A percentile compares a stretch with the other conserved stretches of the same genome.
phyloP scores from a whole-genome alignment of 2,797 vertebrate genomes.

The Phataginus tetradactyla region DNA sequence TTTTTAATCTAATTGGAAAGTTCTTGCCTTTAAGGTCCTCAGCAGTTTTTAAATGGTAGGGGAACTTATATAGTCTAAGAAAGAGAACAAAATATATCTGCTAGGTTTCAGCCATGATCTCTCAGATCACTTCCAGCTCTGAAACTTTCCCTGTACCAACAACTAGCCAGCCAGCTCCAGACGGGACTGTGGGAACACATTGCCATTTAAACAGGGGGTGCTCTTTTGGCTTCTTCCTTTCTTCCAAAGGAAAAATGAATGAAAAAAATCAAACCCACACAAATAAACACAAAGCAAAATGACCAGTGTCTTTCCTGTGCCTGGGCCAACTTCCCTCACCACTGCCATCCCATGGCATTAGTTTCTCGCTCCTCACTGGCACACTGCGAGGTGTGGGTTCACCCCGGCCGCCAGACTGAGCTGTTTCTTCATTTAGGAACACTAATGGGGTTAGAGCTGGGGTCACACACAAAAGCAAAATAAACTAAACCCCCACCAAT shows the following conservation, averaged over 20 bases:
- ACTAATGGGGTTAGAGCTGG: neutral
- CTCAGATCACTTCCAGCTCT: neutral
- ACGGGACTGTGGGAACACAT: neutral
- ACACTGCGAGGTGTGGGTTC: neutral
- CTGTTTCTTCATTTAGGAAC: neutral
- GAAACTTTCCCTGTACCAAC: neutral
- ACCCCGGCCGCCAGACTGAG: neutral
- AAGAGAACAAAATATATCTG: neutral
- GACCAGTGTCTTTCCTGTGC: neutral
- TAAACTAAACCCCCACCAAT: neutral
- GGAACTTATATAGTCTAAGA: neutral
- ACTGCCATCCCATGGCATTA: too few relatives aligned
- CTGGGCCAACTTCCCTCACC: neutral
- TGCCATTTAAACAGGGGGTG: neutral
- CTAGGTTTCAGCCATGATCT: neutral
- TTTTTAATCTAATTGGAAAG: neutral
- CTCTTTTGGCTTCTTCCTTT: neutral
- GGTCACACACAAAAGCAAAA: neutral
- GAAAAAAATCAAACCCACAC: neutral
- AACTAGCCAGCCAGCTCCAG: neutral
- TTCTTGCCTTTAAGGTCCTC: neutral
- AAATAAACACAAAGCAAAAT: conserved; percentile 32
- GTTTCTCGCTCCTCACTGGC: neutral
- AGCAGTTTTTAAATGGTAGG: neutral
- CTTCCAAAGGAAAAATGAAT: neutral